Conservation (phyloP, 92 coral and sea anemone species). For the Bergia sp. region DNA sequence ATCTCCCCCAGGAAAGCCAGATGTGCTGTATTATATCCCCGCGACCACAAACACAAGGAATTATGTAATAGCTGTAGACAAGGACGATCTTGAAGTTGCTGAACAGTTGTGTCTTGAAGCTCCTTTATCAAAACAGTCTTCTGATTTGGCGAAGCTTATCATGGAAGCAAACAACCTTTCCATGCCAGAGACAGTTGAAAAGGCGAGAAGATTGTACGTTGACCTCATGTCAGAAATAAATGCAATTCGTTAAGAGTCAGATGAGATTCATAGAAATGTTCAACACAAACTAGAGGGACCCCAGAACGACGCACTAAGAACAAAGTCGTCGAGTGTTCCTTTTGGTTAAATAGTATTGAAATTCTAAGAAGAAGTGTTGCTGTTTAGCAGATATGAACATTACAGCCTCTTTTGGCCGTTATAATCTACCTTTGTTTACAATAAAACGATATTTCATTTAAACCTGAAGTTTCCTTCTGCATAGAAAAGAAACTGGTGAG, state of each 20-base stretch:
- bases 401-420: too few relatives aligned
- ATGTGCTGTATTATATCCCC: neutral
- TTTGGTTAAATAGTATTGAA: too few relatives aligned
- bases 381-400: too few relatives aligned
- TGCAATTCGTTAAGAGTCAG: neutral
- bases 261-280: too few relatives aligned
- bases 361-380: too few relatives aligned
- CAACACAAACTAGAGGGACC: too few relatives aligned
- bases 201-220: constrained; percentile 2
- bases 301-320: too few relatives aligned
- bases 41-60: neutral
- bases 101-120: constrained; percentile 18
- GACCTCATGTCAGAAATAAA: neutral
- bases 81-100: constrained; percentile 13
- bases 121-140: neutral
- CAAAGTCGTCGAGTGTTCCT: too few relatives aligned
- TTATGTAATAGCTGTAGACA: neutral
- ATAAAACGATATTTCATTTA: too few relatives aligned
- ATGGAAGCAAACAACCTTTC: neutral
- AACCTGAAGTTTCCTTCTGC: too few relatives aligned
- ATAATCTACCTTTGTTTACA: too few relatives aligned
- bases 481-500: too few relatives aligned
- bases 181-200: constrained; percentile 5
- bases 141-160: constrained; percentile 9
- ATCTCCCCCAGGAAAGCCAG: constrained; percentile 14